Base-by-base conservation (phyloP, 2,797 vertebrate species). In the Clamator glandarius region DNA sequence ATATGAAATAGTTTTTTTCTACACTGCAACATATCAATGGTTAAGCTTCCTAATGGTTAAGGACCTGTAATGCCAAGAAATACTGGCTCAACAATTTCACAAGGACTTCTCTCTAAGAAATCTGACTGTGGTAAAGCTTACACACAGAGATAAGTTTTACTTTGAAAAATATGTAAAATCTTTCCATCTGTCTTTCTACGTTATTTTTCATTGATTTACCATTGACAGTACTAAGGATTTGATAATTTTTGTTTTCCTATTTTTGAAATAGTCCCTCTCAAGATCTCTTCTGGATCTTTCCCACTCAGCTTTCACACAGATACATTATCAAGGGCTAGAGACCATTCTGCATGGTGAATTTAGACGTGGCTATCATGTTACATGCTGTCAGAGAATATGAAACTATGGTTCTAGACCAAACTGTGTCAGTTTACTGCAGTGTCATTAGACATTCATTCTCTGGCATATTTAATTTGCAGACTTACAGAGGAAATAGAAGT, bases 371-470 rank as follows among this genome's bases (percentile, higher is more conserved):
- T 62, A 3, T 54, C 8, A 15, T 63, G 12, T 28, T 42, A 55
- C 25, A 63, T 24, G 11, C 26, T 57, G 8, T 29, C 31, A 50
- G 23, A 52, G 15, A 90, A 44, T 41, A 13, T 87, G 28, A 84
- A 81, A 57, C 3, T 70, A 31, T 3, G 12, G 21, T 39, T 59
- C 8, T 41, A 19, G 33, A 6, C 31, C 68, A 41, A 15, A 11
- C 12, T 5, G 0, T 51, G 14, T 7, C 50, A 24, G 5, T 1
- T 81, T 14, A 9, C 5, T 7, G 2, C 25, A 28, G 18, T 21
- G 5, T n/a, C 26, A 33, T 35, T 41, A 61, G 25, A 46, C 4
- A 35, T 63, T 59, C 16, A 35, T 63, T 59, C 16, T 1, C 0
- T 42, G 11, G 12, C 8, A 55, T 2, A 16, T 44, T 81, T 82